Percentiles rank a stretch among this genome's conserved stretches.
Conservation (phyloP, 2,888 invertebrate genomes). For the Machimus rusticus region DNA sequence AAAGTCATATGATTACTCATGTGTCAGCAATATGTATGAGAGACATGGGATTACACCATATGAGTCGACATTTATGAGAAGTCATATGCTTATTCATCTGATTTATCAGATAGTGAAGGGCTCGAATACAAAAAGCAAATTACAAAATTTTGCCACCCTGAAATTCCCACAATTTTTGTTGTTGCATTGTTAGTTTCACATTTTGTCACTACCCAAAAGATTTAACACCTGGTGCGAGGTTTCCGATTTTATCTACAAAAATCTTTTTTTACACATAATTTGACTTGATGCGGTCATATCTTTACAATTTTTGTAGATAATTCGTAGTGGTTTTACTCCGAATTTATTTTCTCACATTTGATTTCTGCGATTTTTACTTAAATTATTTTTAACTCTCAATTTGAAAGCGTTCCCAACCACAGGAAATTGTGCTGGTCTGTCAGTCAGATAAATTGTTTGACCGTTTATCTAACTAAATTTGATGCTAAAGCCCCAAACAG, state of each 20-base stretch:
- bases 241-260: neutral
- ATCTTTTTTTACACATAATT: neutral
- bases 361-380: neutral
- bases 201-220: neutral
- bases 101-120: no score
- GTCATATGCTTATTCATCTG: no score
- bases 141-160: no score
- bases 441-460: neutral
- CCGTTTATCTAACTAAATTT: neutral
- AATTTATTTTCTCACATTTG: neutral
- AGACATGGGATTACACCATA: no score
- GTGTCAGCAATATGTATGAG: no score
- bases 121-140: no score
- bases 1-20: no score
- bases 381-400: neutral
- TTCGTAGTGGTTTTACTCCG: neutral
- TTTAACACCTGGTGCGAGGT: neutral
- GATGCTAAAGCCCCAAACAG: neutral
- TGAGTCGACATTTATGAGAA: no score
- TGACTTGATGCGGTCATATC: neutral
- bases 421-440: neutral
- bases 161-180: neutral
- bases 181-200: neutral
- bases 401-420: no score
- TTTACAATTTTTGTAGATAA: neutral